Evolutionary conservation across 2,888 invertebrate species (phyloP).

Genomic region (Drosophila quinaria): DNA sequence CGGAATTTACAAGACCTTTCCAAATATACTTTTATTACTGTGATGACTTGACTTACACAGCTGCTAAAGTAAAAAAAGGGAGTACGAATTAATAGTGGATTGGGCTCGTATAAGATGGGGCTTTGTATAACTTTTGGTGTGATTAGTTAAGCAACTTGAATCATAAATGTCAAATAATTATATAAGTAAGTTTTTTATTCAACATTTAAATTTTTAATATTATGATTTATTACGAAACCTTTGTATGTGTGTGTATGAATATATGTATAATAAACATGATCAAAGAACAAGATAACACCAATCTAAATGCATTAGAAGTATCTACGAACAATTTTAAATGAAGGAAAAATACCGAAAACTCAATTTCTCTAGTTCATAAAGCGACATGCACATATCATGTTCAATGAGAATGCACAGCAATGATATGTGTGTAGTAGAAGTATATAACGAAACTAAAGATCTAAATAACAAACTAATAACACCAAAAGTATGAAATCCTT

Average conservation of each 20-base stretch:
- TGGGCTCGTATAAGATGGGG: too few species aligned
- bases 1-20: too few species aligned
- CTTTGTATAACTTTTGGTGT: conserved; percentile 2
- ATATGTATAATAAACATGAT: conserved; percentile 7
- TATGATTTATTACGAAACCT: background rate
- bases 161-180: conserved; percentile 5
- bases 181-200: background rate
- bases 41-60: too few species aligned
- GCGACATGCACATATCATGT: conserved; percentile 56
- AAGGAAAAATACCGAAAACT: background rate
- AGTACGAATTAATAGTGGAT: too few species aligned
- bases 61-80: too few species aligned
- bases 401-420: conserved; percentile 26
- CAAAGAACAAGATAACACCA: conserved; percentile 29
- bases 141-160: conserved; percentile 19
- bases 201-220: background rate
- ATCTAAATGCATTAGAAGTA: conserved; percentile 1
- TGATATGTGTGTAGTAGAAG: conserved; percentile 32
- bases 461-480: conserved; percentile 9
- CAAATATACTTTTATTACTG: too few species aligned
- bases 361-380: conserved; percentile 18
- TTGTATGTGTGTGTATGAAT: background rate
- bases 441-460: conserved; percentile 17
- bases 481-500: conserved; percentile 25
- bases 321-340: background rate